phyloP scores from a whole-genome alignment of 2,113 vertebrate species.

The Rhinolophus ferrumequinum region DNA sequence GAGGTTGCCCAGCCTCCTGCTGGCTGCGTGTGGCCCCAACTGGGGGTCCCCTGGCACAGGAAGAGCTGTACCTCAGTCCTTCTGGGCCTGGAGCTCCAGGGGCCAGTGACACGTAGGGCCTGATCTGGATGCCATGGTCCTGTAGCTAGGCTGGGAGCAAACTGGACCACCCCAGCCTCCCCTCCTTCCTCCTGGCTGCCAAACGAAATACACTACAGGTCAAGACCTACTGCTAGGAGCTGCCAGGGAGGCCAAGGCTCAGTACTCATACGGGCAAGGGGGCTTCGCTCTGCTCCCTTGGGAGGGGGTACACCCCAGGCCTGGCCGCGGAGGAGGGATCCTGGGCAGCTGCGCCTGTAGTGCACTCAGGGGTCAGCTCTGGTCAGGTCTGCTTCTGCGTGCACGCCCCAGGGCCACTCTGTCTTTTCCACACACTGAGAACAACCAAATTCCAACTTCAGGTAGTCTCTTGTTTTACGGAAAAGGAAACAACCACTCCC shows the following conservation, averaged over 20 bases:
- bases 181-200: neutral
- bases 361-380: neutral
- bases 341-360: neutral
- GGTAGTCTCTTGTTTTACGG: neutral
- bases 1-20: neutral
- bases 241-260: neutral
- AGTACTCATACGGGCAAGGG: neutral
- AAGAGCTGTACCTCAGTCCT: neutral
- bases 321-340: rapidly evolving
- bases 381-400: neutral
- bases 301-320: neutral
- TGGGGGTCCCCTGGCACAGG: neutral
- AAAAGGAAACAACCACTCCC: neutral
- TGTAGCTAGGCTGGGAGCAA: neutral
- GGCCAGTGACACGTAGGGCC: neutral
- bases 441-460: neutral
- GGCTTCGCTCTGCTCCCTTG: neutral
- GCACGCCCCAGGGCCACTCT: neutral
- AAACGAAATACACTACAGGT: neutral
- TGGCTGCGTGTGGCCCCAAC: neutral
- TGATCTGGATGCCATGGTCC: neutral
- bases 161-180: neutral
- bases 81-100: neutral
- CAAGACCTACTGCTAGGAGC: rapidly evolving
- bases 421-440: neutral